Evolutionary conservation across 2,113 vertebrate species (phyloP).

Genomic region (Dipodomys spectabilis): DNA sequence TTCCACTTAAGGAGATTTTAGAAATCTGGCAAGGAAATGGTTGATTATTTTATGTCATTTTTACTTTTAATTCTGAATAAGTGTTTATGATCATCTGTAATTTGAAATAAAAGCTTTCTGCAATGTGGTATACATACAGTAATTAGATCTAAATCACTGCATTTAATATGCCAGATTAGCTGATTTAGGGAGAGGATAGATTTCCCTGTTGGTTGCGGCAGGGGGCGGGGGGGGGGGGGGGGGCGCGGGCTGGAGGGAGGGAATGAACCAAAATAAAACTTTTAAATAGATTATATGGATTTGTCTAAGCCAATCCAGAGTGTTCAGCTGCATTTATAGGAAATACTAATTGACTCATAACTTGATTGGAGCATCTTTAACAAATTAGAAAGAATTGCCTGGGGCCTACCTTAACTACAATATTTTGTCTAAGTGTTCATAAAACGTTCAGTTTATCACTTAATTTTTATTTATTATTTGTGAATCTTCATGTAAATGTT

Average conservation of each 20-base stretch:
- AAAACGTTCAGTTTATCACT: slow-evolving; percentile 10
- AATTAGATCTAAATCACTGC: not conserved
- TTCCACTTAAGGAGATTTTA: slow-evolving; percentile 59
- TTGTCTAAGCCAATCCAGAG: slow-evolving; percentile 42
- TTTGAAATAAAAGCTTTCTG: slow-evolving; percentile 56
- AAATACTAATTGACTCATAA: slow-evolving; percentile 46
- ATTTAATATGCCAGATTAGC: slow-evolving; percentile 42
- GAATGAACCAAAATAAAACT: slow-evolving; percentile 55
- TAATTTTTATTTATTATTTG: slow-evolving; percentile 34
- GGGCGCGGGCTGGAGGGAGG: too few relatives aligned
- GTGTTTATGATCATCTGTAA: slow-evolving; percentile 58
- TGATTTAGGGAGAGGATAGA: not conserved
- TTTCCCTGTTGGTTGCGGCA: not conserved
- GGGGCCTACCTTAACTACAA: slow-evolving; percentile 28
- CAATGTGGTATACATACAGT: slow-evolving; percentile 8
- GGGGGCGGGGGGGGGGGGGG: too few relatives aligned
- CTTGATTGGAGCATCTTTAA: slow-evolving; percentile 32
- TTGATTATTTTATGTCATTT: slow-evolving; percentile 59
- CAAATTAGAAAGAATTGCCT: slow-evolving; percentile 37
- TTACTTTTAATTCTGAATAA: slow-evolving; percentile 51
- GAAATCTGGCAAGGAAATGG: slow-evolving; percentile 45
- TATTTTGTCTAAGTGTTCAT: not conserved
- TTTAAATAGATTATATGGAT: slow-evolving; percentile 47
- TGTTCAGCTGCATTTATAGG: slow-evolving; percentile 11
- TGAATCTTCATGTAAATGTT: slow-evolving; percentile 33